These are phyloP conservation scores for Platysternon megacephalum DNA, from an alignment of 2,113 vertebrate genomes.

Conservation along the genomic window DNA sequence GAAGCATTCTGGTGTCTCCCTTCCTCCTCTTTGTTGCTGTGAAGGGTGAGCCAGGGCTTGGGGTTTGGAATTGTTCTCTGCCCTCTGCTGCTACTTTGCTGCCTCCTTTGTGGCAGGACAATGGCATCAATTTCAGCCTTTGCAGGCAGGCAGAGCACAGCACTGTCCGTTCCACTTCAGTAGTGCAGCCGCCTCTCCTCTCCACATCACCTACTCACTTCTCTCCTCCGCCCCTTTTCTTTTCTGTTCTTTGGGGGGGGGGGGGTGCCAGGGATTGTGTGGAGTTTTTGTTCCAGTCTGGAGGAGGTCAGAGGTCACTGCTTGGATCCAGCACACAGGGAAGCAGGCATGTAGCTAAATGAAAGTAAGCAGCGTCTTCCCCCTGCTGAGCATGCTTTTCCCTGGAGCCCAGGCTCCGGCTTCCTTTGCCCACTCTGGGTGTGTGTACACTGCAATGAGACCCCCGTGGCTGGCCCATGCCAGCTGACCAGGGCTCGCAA, in stretches of 20 bases:
- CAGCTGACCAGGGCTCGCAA: fast-evolving
- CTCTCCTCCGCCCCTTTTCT: constrained; percentile 35
- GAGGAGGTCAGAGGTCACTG: neutral
- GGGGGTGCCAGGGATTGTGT: neutral
- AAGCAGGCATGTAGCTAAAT: neutral
- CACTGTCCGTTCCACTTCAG: constrained; percentile 86
- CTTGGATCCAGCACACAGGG: neutral
- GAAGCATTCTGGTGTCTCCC: constrained; percentile 46
- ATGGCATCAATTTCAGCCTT: constrained; percentile 88
- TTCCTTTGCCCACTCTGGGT: neutral
- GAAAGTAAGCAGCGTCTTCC: neutral
- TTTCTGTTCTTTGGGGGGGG: neutral
- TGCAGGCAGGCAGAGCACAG: constrained; percentile 77
- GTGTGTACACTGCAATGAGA: neutral
- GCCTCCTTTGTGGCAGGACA: constrained; percentile 86
- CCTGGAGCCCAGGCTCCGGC: neutral
- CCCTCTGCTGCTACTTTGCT: constrained; percentile 85
- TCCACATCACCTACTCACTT: constrained; percentile 45
- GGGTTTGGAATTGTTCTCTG: constrained; percentile 63
- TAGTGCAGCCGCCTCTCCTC: constrained; percentile 76
- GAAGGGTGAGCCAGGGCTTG: constrained; percentile 52
- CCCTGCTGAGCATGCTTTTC: neutral
- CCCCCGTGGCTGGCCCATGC: fast-evolving
- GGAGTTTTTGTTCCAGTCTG: neutral
- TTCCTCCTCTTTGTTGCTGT: constrained; percentile 16